A percentile compares a stretch with the other conserved stretches of the same genome.
These are phyloP conservation scores for Eueremaeus valkanovi DNA, from an alignment of 2,888 invertebrate genomes.

Conservation along the genomic window DNA sequence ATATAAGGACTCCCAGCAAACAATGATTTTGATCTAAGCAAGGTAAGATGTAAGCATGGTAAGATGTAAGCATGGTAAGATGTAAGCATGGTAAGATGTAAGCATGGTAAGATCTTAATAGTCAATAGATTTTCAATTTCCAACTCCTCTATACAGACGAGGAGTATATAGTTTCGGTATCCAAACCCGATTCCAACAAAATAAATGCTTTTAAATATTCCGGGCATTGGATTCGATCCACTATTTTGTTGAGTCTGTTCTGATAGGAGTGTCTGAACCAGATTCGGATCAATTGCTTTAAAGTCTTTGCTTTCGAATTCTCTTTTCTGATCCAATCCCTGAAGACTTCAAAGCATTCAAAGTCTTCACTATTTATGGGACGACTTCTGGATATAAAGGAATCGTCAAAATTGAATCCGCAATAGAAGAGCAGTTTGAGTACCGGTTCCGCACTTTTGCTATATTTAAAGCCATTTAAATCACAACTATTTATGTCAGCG, in stretches of 20 bases:
- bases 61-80: too few species aligned
- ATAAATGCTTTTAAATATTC: neutral
- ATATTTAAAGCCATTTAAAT: neutral
- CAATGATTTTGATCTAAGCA: too few species aligned
- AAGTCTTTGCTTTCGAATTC: neutral
- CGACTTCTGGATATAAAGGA: neutral
- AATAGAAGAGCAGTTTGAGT: neutral
- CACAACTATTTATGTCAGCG: neutral
- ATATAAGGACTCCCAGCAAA: too few species aligned
- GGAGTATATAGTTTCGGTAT: too few species aligned
- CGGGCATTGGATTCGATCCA: neutral
- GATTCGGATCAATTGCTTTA: neutral
- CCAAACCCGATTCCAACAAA: slow-evolving; percentile 9
- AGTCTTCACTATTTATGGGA: neutral
- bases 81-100: too few species aligned
- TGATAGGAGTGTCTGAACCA: neutral
- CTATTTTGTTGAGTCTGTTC: neutral
- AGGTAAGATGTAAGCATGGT: too few species aligned
- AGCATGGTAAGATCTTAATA: too few species aligned
- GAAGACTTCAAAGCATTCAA: neutral
- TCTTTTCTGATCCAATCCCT: neutral
- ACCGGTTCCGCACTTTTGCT: neutral
- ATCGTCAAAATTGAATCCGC: neutral
- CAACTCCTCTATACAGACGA: too few species aligned
- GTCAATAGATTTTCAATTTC: too few species aligned